A percentile compares a stretch with the other conserved stretches of the same genome.
phyloP scores from a whole-genome alignment of 1,140 invertebrate species.

The Apolygus lucorum region DNA sequence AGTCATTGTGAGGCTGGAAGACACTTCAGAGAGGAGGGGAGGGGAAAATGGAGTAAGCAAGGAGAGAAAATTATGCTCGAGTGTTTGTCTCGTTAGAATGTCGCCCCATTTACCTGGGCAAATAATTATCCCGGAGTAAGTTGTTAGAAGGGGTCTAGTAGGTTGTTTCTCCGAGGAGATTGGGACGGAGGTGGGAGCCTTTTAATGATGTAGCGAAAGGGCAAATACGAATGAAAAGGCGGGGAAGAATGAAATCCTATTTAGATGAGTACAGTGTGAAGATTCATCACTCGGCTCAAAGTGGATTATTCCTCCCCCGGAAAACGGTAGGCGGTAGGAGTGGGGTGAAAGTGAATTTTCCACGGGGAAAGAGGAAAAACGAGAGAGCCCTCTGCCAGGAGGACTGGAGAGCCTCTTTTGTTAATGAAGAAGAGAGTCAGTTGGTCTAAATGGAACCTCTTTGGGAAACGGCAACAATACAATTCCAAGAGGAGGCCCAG shows the following conservation, averaged over 20 bases:
- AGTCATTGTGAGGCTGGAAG: neutral
- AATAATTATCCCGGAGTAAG: neutral
- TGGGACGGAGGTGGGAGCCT: neutral
- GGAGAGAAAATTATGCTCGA: neutral
- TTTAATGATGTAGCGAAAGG: neutral
- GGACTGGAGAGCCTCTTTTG: neutral
- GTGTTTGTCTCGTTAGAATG: neutral
- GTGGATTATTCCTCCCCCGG: neutral
- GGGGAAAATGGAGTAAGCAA: neutral
- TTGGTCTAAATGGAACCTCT: neutral
- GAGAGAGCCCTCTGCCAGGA: too few relatives aligned
- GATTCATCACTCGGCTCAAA: neutral
- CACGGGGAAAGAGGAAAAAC: too few relatives aligned
- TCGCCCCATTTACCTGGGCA: neutral
- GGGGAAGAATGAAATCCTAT: neutral
- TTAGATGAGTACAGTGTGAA: neutral
- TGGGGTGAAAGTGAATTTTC: neutral
- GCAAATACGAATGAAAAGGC: neutral
- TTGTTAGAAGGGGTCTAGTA: neutral
- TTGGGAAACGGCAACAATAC: neutral
- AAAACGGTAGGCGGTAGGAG: neutral
- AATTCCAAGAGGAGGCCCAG: neutral
- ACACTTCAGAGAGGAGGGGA: neutral
- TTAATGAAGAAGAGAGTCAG: slow-evolving; percentile 1
- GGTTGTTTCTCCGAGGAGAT: neutral